Conservation (phyloP, 2,888 invertebrate species). For the Coenonympha glycerion region DNA sequence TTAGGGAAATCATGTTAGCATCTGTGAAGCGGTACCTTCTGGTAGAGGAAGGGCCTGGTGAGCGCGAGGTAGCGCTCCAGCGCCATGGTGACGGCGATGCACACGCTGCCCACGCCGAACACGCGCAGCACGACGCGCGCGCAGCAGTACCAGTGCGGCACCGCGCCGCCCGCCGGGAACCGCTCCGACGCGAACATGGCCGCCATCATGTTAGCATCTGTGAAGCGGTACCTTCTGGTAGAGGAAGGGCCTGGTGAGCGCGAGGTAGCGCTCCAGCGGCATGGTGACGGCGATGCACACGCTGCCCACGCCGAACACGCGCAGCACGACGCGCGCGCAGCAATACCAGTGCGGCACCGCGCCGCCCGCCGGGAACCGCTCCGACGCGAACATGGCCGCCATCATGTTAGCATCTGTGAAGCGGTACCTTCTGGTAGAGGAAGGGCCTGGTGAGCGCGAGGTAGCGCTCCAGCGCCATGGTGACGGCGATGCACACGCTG, state of each 20-base stretch:
- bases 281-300: slow-evolving; percentile 92
- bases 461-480: slow-evolving; percentile 92
- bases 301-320: slow-evolving; percentile 89
- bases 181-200: slow-evolving; percentile 77
- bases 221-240: slow-evolving; percentile 93
- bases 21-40: too few relatives aligned
- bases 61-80: slow-evolving; percentile 90
- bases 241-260: slow-evolving; percentile 88
- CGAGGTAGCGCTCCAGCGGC: slow-evolving; percentile 91
- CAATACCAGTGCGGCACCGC: slow-evolving; percentile 71
- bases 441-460: slow-evolving; percentile 90
- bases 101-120: slow-evolving; percentile 90
- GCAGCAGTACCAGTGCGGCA: slow-evolving; percentile 75
- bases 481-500: slow-evolving; percentile 90
- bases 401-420: too few relatives aligned
- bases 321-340: slow-evolving; percentile 81
- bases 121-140: slow-evolving; percentile 84
- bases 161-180: slow-evolving; percentile 46
- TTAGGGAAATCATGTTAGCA: too few relatives aligned
- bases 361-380: slow-evolving; percentile 52
- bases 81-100: slow-evolving; percentile 92
- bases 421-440: slow-evolving; percentile 90
- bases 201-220: too few relatives aligned
- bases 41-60: slow-evolving; percentile 90
- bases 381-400: slow-evolving; percentile 78